Conservation (phyloP, 2,113 vertebrate species). For the Myocastor coypus region DNA sequence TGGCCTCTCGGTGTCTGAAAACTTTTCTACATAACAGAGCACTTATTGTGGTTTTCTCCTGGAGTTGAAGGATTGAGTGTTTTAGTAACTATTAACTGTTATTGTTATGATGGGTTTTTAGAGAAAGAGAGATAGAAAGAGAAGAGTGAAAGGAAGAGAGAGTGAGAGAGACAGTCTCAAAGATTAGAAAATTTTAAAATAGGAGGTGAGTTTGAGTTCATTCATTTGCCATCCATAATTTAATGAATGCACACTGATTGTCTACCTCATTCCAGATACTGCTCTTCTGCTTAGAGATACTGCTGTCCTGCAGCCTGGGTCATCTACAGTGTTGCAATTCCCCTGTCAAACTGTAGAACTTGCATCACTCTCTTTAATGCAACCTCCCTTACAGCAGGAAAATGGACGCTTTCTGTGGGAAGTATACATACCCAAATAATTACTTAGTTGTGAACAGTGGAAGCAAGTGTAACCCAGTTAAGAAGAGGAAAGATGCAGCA, state of each 20-base stretch:
- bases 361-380: neutral
- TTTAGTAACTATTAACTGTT: neutral
- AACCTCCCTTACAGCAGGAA: neutral
- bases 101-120: neutral
- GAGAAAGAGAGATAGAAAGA: neutral
- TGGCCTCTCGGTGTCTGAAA: neutral
- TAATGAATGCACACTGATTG: neutral
- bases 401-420: neutral
- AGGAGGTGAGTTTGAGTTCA: neutral
- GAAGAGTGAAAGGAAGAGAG: neutral
- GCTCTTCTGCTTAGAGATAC: neutral
- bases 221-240: neutral
- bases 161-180: neutral
- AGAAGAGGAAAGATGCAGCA: neutral
- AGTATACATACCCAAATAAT: neutral
- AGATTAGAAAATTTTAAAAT: neutral
- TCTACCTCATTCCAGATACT: neutral
- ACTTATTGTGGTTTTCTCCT: neutral
- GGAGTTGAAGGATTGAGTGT: neutral
- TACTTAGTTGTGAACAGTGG: conserved; percentile 2
- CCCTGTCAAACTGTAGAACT: neutral
- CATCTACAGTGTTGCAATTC: neutral
- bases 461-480: neutral
- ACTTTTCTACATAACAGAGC: neutral
- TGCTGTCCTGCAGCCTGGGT: neutral